Base-by-base conservation (phyloP, 1,140 invertebrate species). In the Notospermus geniculatus region DNA sequence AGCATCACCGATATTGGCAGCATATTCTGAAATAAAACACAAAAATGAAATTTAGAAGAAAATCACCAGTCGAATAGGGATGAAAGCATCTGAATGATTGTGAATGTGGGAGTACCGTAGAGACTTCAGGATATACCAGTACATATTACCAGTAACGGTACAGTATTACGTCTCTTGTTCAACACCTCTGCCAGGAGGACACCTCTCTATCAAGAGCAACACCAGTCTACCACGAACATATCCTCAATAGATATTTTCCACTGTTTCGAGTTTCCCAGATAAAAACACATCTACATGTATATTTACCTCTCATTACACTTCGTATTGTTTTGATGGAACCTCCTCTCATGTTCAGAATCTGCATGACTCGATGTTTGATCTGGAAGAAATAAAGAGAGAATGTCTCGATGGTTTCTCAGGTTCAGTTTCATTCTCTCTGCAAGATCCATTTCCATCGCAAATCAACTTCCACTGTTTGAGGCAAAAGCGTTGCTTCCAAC, bases 311-410 rank as follows among this genome's bases (percentile, higher is more conserved):
- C 91, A 97, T 95, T 22, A 96, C 90, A 78, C 93, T 92, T 65
- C 91, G 84, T 60, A 98, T 94, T n/a, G 92, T 93, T 83, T 95
- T 96, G 27, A 97, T 84, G 0, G 93, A 95, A 5, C 91, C 93
- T 59, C 92, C 89, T 64, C 93, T 83, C 63, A 96, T 85, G 70
- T 93, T 93, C 25, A 98, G 81, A 70, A 96, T 93, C 73, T 94
- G 88, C 52, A 90, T 86, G 1, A 97, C 91, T 65, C 93, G 83
- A 74, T 95, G 91, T 79, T 95, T 95, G 1, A 83, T 73, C 80
- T 82, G 61, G 2, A 71, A 69, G 27, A 52, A n/a, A n/a, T 58
- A 50, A 50, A 57, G 32, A 7, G 15, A 36, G 15, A 15, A 36
- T 36, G 32, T 7, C 32, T n/a, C n/a, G n/a, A n/a, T n/a, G n/a